Evolutionary conservation across 2,888 invertebrate genomes (phyloP), one percentile per base, ranked within the genome.

Genomic region (Halictus quadricinctus): DNA sequence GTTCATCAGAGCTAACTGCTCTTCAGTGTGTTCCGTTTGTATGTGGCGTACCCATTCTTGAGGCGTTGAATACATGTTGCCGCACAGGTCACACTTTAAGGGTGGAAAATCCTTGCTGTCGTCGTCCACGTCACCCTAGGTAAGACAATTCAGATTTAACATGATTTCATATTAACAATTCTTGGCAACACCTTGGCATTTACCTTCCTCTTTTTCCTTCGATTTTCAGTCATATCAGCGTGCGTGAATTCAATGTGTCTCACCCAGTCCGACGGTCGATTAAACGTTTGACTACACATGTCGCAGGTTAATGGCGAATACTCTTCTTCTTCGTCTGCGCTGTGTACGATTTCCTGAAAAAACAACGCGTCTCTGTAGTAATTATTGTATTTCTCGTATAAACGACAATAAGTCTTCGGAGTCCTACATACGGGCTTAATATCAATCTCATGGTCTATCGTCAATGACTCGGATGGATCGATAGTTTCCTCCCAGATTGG

Each of bases 1-100:
- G 95, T 97, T 97, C 95, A 97, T 97, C 94, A 97, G 95, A 93
- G 97, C 97, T 95, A 97, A 95, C 95, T 97, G 97, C 85, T 95
- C 96, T 93, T 98, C 98, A 0, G 98, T 98, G 94, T 98, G 98
- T 54, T 97, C 96, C 93, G 96, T 97, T 94, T 98, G 97, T 93
- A 98, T 97, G 93, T 98, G 98, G 7, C 97, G 96, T 72, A 98
- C 98, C 98, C 98, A 98, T 94, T 97, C 97, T 36, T 96, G 97
- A 0, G 98, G 98, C 84, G 97, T 97, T 72, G 97, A 96, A 95
- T 95, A 94, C 94, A 95, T 95, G 95, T 95, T 97, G 95, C 96
- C 97, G 91, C 97, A 97, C 29, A 97, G 95, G 92, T 97, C 97
- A 94, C 97, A 97, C 80, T 97, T 96, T 12, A 97, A 95, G 69